Evolutionary conservation across 2,888 invertebrate genomes (phyloP), one percentile per base, ranked within the genome.

Genomic region (Chorisops tibialis): DNA sequence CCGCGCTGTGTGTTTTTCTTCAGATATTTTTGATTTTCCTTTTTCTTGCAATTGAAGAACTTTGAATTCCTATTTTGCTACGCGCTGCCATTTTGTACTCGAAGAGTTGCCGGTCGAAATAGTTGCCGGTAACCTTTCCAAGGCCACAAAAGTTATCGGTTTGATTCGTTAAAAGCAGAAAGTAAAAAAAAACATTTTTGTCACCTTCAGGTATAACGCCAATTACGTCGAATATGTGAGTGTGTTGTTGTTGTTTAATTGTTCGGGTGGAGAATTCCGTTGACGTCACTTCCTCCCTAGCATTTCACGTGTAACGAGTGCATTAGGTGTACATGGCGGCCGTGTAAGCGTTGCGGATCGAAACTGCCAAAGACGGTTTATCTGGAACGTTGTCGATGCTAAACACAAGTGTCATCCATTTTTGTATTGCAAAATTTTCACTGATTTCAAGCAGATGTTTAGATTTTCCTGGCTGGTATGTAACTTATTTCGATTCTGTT

Each of bases 341-440:
- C 30, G 30, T 30, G 30, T 6, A 56, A 30, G 43, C 45, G 56
- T 56, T 45, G 43, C 43, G 56, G 56, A 45, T 56, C 43, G 56
- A 56, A 43, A 43, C 19, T 56, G 30, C 19, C 56, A 45, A 12
- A 56, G 56, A 30, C 18, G 30, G n/a, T n/a, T n/a, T n/a, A n/a
- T 11, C 30, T 56, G 16, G 16, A 41, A 21, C 41, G 6, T 56
- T 14, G 22, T 52, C 43, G 18, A 41, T 56, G 43, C 39, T 56
- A 56, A 24, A 30, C 24, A 56, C 35, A 22, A 56, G 56, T 56
- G 43, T 56, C 56, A 56, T 56, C 56, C 56, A 56, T 56, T 56
- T 56, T 45, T 30, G 39, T 45, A n/a, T 35, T 56, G 45, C 18
- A 14, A 45, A 56, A 4, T 14, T 45, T 45, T 30, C 30, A 30